phyloP scores from a whole-genome alignment of 1,140 invertebrate species.

The Trachymyrmex cornetzi region DNA sequence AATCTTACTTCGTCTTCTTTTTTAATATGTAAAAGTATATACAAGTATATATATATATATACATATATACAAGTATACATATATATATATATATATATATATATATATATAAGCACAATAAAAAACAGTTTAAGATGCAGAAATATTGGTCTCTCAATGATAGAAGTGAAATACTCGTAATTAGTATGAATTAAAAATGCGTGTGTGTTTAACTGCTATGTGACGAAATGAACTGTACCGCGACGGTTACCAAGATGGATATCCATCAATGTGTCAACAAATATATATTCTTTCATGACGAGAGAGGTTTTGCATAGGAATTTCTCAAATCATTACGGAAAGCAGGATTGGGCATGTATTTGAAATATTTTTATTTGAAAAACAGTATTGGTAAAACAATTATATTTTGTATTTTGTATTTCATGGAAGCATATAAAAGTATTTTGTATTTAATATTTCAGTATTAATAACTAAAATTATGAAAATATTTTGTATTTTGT shows the following conservation, averaged over 20 bases:
- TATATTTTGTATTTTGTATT: no score
- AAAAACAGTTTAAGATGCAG: background rate
- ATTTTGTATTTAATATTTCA: no score
- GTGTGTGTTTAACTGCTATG: background rate
- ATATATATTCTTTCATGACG: conserved; percentile 12
- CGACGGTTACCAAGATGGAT: background rate
- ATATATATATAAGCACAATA: background rate
- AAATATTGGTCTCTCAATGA: background rate
- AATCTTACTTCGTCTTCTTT: background rate
- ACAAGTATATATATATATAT: no score
- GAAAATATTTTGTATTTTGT: no score
- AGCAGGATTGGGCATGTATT: no score
- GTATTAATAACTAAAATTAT: no score
- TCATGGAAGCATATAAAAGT: no score
- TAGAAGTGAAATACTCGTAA: background rate
- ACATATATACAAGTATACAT: no score
- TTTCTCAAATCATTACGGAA: background rate
- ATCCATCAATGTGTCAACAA: conserved; percentile 25
- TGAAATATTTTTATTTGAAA: no score
- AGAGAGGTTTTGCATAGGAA: background rate
- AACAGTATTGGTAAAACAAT: no score
- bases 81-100: no score
- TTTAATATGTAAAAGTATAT: background rate
- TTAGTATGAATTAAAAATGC: conserved; percentile 20
- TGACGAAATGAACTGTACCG: conserved; percentile 5